Evolutionary conservation across 2,797 vertebrate species (phyloP), one percentile per base, ranked within the genome.

Genomic region (Jordanella pulchra): DNA sequence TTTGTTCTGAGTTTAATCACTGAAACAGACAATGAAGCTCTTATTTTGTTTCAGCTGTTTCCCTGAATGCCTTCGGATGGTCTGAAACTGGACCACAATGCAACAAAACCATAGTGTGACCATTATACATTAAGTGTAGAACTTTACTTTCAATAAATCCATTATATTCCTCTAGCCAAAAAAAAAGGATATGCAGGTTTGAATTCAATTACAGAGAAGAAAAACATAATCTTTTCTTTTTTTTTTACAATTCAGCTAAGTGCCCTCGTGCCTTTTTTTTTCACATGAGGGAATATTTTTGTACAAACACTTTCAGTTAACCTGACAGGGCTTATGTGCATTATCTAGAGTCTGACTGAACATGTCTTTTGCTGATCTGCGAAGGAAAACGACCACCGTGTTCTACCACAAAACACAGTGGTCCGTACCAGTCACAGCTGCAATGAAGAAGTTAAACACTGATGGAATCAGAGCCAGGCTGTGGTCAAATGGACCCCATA

Each of bases 1-100:
- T 90, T 91, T 87, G 88, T 89, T 92, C 89, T 77, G 87, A 87
- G 88, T 93, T 94, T 93, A 94, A 92, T 94, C 84, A 93, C 92
- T 93, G 92, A 94, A 92, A 93, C 92, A 76, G 84, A 89, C 86
- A 89, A 87, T 92, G 91, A 91, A 92, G 87, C 84, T 88, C 82
- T 87, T 75, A 82, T 84, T 79, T 86, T 80, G 86, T 92, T 92
- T 91, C 90, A 92, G 90, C 89, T 84, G 86, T 85, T 77, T 93
- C 92, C 92, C 92, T 93, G 92, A 93, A 93, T 91, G 89, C 91
- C 91, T 90, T 89, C 82, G 85, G 87, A 84, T 78, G 84, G 86
- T 70, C 83, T 88, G 51, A 64, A 71, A 87, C 85, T 89, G 86
- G 86, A 80, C 83, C 81, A 75, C 27, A 72, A 90, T 75, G 86